phyloP scores from a whole-genome alignment of 2,113 vertebrate species.

The Hippolais icterina region DNA sequence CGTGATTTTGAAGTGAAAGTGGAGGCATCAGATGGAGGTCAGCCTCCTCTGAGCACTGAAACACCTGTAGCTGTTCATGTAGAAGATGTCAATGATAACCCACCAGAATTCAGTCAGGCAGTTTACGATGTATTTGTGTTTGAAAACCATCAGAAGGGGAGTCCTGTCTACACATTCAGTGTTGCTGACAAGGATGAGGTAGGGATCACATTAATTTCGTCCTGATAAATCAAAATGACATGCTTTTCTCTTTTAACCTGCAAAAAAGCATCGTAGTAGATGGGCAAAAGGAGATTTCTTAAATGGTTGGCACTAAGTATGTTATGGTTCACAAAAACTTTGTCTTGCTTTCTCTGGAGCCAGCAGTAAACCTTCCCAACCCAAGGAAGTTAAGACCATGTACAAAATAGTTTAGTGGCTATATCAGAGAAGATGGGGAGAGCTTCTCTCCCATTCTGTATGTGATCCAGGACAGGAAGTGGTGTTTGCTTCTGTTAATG shows the following conservation, averaged over 20 bases:
- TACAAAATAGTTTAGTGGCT: not conserved
- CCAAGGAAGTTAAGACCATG: not conserved
- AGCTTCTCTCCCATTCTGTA: not conserved
- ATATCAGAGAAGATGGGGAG: not conserved
- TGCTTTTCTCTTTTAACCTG: not conserved
- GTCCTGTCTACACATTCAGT: conserved; percentile 66
- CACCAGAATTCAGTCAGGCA: conserved; percentile 73
- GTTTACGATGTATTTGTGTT: conserved; percentile 57
- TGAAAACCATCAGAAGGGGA: conserved; percentile 75
- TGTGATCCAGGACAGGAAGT: not conserved
- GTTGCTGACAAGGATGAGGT: conserved; percentile 79
- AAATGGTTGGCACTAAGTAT: not conserved
- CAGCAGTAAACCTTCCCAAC: not conserved
- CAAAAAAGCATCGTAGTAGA: not conserved
- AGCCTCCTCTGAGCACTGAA: conserved; percentile 31
- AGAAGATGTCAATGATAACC: conserved; percentile 76
- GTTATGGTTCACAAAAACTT: not conserved
- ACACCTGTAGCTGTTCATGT: conserved; percentile 62
- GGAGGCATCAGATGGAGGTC: conserved; percentile 73
- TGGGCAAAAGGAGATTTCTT: not conserved
- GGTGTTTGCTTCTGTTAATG: not conserved
- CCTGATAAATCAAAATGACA: not conserved
- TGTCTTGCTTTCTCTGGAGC: not conserved
- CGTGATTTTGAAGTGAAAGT: conserved; percentile 66
- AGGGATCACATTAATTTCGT: not conserved